Base-by-base conservation (phyloP, 2,888 invertebrate species). In the Erpobdella octoculata region DNA sequence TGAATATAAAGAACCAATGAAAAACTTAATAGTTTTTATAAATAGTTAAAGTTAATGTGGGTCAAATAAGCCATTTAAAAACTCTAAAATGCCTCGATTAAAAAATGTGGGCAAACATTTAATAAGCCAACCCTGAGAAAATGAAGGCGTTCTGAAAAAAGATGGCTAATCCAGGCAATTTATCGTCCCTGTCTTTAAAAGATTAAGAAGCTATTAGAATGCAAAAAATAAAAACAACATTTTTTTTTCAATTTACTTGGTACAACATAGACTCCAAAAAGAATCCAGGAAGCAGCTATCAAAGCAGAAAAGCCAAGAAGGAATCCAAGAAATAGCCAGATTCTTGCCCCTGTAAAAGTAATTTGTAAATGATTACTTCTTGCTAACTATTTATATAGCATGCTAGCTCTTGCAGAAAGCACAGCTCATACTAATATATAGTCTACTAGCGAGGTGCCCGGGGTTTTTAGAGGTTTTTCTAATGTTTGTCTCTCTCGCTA, bases 271-370 rank as follows among this genome's bases (percentile, higher is more conserved):
- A 90, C 89, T 35, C 91, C 91, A 84, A 96, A 93, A 76, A 98
- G 88, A 74, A 98, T 92, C 94, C 96, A 96, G 79, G 92, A 90
- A 6, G 96, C 89, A 0, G 95, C 95, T 77, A 98, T 94, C 37
- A 98, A 88, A 0, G 95, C 90, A 0, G 93, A 92, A 83, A 98
- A 99, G 31, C 95, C 94, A 80, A 98, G 88, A 0, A 97, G 91
- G 83, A 98, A 97, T 0, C 97, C 98, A 69, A 95, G 86, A 82
- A 99, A 93, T 15, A 98, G 86, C 95, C 96, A 98, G 28, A 92
- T 87, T 74, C 93, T 88, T 0, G 95, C 90, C 71, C 85, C 85
- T 84, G 75, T 33, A 76, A 53, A 2, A 75, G 66, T 15, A 72
- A 2, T 3, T 25, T 15, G 53, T 15, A 37, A 8, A n/a, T 6